Conservation (phyloP, 2,888 invertebrate species). For the Euclidia mi region DNA sequence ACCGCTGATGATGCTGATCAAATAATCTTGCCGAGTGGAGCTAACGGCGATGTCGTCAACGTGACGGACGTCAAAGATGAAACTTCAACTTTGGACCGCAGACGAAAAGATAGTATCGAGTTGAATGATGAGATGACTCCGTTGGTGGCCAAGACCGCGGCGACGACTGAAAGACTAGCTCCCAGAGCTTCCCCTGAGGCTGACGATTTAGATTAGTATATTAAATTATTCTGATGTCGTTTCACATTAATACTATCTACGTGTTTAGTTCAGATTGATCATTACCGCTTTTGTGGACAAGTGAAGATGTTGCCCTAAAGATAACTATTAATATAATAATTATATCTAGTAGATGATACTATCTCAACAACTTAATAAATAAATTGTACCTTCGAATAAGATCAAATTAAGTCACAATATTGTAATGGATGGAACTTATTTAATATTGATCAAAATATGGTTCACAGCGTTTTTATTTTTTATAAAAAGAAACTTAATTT, state of each 20-base stretch:
- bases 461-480: conserved; percentile 60
- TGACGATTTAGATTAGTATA: conserved; percentile 79
- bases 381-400: conserved; percentile 49
- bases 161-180: conserved; percentile 55
- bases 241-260: conserved; percentile 61
- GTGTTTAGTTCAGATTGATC: conserved; percentile 63
- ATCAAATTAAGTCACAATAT: conserved; percentile 59
- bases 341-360: conserved; percentile 42
- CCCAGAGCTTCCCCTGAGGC: conserved; percentile 77
- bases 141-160: conserved; percentile 43
- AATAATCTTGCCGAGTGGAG: conserved; percentile 56
- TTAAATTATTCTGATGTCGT: conserved; percentile 61
- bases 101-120: conserved; percentile 69
- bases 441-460: conserved; percentile 55
- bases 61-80: conserved; percentile 57
- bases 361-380: conserved; percentile 48
- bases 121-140: conserved; percentile 64
- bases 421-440: conserved; percentile 53
- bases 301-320: conserved; percentile 58
- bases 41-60: conserved; percentile 50
- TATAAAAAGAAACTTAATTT: conserved; percentile 60
- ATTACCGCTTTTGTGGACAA: conserved; percentile 72
- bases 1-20: conserved; percentile 49
- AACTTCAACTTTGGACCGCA: conserved; percentile 77
- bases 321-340: conserved; percentile 53